phyloP scores from a whole-genome alignment of 2,888 invertebrate species.

The Sarcophaga caerulescens region DNA sequence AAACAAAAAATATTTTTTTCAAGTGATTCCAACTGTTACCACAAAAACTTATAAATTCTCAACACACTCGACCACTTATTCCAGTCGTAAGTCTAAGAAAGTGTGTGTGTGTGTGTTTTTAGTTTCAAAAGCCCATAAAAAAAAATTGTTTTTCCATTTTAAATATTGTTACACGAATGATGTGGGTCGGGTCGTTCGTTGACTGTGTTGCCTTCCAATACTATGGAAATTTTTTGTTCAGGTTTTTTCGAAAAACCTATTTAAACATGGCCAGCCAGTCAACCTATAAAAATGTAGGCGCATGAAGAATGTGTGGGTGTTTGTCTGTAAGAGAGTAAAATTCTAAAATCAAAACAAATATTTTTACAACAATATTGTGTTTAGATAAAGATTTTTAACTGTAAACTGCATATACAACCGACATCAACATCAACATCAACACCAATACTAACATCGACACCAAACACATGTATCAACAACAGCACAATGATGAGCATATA shows the following conservation, averaged over 20 bases:
- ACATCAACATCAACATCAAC: too few species aligned
- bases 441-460: not conserved
- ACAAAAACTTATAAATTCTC: not conserved
- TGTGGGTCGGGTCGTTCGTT: not conserved
- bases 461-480: not conserved
- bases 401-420: not conserved
- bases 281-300: not conserved
- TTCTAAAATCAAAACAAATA: slow-evolving; percentile 37
- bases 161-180: not conserved
- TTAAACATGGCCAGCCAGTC: slow-evolving; percentile 1
- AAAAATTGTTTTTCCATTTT: not conserved
- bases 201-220: too few species aligned
- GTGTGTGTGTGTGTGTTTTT: not conserved
- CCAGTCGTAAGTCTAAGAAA: not conserved
- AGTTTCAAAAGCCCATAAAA: not conserved
- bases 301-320: not conserved
- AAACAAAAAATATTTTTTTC: too few species aligned
- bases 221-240: too few species aligned
- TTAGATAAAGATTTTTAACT: slow-evolving; percentile 35
- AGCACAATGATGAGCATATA: too few species aligned
- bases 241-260: not conserved
- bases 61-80: not conserved
- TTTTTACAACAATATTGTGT: slow-evolving; percentile 29
- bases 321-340: not conserved
- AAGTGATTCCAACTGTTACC: not conserved